Conservation (phyloP, 2,113 vertebrate genomes). For the Hiodon alosoides region DNA sequence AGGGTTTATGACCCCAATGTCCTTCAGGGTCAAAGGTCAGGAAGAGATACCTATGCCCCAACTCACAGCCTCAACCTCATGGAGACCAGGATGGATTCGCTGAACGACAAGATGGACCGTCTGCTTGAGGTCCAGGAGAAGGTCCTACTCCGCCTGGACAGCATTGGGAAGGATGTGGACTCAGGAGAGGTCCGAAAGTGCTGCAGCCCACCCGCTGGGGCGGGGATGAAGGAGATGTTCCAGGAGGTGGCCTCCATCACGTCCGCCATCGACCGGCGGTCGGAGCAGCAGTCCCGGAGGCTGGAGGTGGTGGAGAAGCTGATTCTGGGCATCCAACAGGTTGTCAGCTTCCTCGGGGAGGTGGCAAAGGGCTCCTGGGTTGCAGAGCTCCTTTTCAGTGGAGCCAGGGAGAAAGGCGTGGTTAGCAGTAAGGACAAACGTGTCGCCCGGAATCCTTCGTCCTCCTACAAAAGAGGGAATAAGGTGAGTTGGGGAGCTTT, state of each 20-base stretch:
- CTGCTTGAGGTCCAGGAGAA: constrained; percentile 66
- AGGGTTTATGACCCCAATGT: constrained; percentile 69
- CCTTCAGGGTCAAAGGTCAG: constrained; percentile 58
- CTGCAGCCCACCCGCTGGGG: constrained; percentile 24
- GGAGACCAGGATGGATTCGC: constrained; percentile 65
- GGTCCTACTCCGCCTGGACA: constrained; percentile 67
- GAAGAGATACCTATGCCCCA: constrained; percentile 37
- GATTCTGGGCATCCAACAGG: constrained; percentile 69
- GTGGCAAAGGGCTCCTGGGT: constrained; percentile 65
- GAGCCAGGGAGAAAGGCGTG: constrained; percentile 20
- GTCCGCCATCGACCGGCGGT: constrained; percentile 52
- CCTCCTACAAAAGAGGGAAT: constrained; percentile 39
- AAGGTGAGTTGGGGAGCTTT: constrained; percentile 49
- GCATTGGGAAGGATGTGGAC: constrained; percentile 58
- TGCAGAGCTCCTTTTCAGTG: constrained; percentile 53
- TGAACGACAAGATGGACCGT: constrained; percentile 70
- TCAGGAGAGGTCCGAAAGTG: constrained; percentile 40
- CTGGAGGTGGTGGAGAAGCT: constrained; percentile 71
- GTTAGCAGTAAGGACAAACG: constrained; percentile 32
- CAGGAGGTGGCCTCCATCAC: constrained; percentile 59
- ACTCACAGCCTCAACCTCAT: constrained; percentile 35
- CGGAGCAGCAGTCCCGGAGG: constrained; percentile 65
- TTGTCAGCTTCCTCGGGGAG: constrained; percentile 66
- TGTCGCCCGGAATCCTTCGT: constrained; percentile 38
- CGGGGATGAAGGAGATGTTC: constrained; percentile 46